These are phyloP conservation scores for Lissocephala sabroskyi DNA, from an alignment of 2,888 invertebrate species.

Conservation along the genomic window DNA sequence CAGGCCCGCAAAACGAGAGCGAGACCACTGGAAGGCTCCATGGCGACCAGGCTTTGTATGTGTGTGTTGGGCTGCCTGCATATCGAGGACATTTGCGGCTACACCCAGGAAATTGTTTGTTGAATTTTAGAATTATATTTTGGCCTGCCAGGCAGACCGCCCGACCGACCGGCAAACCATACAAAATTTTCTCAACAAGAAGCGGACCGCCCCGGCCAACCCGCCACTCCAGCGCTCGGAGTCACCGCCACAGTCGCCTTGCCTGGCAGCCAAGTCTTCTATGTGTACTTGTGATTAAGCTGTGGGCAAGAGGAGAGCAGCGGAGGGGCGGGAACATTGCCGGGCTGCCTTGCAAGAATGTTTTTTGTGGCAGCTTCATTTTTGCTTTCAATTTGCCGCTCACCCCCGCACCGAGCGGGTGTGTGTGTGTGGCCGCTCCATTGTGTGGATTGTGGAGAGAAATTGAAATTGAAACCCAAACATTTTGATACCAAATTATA, in stretches of 20 bases:
- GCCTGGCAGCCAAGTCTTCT: neutral
- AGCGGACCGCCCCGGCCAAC: no score
- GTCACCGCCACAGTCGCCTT: no score
- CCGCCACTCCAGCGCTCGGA: no score
- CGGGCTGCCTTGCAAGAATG: no score
- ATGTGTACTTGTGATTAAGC: constrained; percentile 23
- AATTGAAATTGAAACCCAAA: constrained; percentile 28
- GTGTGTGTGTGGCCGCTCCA: neutral
- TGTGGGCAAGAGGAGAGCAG: constrained; percentile 19
- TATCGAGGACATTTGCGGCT: constrained; percentile 26
- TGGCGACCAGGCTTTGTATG: constrained; percentile 16
- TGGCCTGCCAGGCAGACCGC: neutral
- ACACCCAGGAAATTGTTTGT: constrained; percentile 34
- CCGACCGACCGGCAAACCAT: no score
- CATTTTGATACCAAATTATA: constrained; percentile 21
- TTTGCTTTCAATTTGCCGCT: neutral
- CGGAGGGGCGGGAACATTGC: no score
- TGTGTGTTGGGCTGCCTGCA: constrained; percentile 4
- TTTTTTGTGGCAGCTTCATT: constrained; percentile 10
- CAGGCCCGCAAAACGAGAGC: constrained; percentile 14
- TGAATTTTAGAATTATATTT: constrained; percentile 28
- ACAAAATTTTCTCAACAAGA: no score
- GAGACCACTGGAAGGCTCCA: constrained; percentile 4
- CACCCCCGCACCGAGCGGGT: neutral
- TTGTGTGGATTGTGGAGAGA: constrained; percentile 1